Evolutionary conservation across 2,888 invertebrate species (phyloP).

Genomic region (Dexiosoma caninum): DNA sequence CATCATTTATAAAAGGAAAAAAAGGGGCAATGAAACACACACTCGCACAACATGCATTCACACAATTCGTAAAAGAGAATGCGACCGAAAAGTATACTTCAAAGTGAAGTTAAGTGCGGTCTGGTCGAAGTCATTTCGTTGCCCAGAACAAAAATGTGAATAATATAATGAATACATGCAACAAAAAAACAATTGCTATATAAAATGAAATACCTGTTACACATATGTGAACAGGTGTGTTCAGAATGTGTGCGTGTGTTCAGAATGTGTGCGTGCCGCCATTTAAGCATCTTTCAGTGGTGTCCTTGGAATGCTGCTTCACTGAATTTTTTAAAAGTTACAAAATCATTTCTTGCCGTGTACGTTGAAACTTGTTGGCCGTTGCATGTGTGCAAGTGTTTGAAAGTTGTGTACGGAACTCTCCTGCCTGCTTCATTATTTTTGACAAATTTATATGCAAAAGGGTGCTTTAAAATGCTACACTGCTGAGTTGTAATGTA

Average conservation of each 20-base stretch:
- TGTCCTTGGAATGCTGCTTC: too few species aligned
- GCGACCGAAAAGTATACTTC: constrained; percentile 60
- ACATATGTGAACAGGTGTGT: too few species aligned
- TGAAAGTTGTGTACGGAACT: neutral
- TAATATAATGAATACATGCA: neutral
- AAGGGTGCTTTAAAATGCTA: constrained; percentile 48
- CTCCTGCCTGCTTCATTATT: too few species aligned
- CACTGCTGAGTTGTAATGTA: constrained; percentile 54
- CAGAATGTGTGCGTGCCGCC: too few species aligned
- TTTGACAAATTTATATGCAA: constrained; percentile 40
- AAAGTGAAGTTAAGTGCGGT: constrained; percentile 64
- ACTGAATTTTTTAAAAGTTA: too few species aligned
- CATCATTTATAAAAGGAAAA: constrained; percentile 22
- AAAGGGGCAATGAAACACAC: neutral
- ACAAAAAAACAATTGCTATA: neutral
- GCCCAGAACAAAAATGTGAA: constrained; percentile 35
- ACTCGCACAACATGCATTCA: constrained; percentile 6
- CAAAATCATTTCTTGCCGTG: neutral
- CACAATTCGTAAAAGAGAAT: constrained; percentile 46
- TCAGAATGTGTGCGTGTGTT: too few species aligned
- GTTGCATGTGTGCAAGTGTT: neutral
- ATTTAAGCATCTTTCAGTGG: too few species aligned
- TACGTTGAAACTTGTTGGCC: neutral
- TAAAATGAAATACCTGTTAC: constrained; percentile 4
- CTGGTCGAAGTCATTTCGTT: constrained; percentile 56